A percentile compares a stretch with the other conserved stretches of the same genome.
Conservation (phyloP, 2,797 vertebrate species). For the Anguilla pacifica region DNA sequence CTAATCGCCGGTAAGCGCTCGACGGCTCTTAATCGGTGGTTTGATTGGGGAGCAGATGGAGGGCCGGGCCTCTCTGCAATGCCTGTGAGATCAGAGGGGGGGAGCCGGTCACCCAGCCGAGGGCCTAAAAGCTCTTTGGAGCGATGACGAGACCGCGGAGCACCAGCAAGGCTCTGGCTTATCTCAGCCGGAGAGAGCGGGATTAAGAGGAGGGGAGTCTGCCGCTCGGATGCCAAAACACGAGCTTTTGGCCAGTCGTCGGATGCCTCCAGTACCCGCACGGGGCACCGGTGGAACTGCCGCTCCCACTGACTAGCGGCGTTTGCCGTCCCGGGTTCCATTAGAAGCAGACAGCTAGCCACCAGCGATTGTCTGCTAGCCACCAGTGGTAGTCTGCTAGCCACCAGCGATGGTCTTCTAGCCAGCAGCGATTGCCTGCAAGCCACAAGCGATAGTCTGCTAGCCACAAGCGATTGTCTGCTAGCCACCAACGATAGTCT, state of each 20-base stretch:
- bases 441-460: too few species aligned
- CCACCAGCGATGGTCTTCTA: too few species aligned
- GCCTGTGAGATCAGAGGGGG: conserved; percentile 32
- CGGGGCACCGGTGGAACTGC: not conserved
- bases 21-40: conserved; percentile 40
- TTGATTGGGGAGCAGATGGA: conserved; percentile 49
- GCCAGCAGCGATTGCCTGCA: too few species aligned
- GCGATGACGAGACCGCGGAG: not conserved
- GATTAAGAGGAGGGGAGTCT: not conserved
- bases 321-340: not conserved
- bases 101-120: conserved; percentile 3
- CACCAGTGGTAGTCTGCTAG: too few species aligned
- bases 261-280: not conserved
- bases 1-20: conserved; percentile 39
- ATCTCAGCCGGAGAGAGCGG: not conserved
- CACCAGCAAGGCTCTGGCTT: not conserved
- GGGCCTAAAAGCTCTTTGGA: conserved; percentile 5
- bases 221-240: not conserved
- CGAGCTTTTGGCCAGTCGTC: not conserved
- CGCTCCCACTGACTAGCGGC: not conserved
- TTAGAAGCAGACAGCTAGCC: not conserved
- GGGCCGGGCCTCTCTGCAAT: conserved; percentile 28
- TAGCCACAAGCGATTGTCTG: too few species aligned
- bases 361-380: too few species aligned
- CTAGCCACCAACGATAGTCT: too few species aligned